Evolutionary conservation across 2,797 vertebrate species (phyloP).

Genomic region (Hozukius guyotensis): DNA sequence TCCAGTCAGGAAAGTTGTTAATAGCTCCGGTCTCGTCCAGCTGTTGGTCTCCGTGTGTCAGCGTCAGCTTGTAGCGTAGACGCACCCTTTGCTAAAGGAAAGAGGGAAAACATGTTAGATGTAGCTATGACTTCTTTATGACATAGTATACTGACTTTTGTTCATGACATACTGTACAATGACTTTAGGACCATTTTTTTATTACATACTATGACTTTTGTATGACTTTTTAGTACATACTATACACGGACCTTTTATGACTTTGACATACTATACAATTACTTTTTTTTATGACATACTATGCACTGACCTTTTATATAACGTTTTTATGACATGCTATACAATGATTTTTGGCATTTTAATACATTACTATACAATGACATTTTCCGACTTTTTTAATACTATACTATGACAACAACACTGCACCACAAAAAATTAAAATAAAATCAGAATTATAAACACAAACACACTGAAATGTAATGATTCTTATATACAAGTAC

Average conservation of each 20-base stretch:
- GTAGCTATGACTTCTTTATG: background rate
- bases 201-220: background rate
- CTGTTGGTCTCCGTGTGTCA: slow-evolving; percentile 79
- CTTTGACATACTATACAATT: too few species aligned
- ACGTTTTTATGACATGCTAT: too few species aligned
- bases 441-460: background rate
- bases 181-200: background rate
- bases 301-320: too few species aligned
- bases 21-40: slow-evolving; percentile 83
- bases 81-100: slow-evolving; percentile 79
- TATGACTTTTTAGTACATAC: too few species aligned
- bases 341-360: too few species aligned
- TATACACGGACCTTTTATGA: too few species aligned
- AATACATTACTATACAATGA: too few species aligned
- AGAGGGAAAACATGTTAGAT: background rate
- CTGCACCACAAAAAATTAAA: background rate
- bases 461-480: background rate
- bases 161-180: background rate
- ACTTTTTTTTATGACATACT: too few species aligned
- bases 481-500: background rate
- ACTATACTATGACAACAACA: background rate
- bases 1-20: slow-evolving; percentile 83
- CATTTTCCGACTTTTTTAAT: too few species aligned
- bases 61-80: slow-evolving; percentile 84
- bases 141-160: background rate